Evolutionary conservation across 1,140 invertebrate genomes (phyloP).

Genomic region (Trialeurodes vaporariorum): DNA sequence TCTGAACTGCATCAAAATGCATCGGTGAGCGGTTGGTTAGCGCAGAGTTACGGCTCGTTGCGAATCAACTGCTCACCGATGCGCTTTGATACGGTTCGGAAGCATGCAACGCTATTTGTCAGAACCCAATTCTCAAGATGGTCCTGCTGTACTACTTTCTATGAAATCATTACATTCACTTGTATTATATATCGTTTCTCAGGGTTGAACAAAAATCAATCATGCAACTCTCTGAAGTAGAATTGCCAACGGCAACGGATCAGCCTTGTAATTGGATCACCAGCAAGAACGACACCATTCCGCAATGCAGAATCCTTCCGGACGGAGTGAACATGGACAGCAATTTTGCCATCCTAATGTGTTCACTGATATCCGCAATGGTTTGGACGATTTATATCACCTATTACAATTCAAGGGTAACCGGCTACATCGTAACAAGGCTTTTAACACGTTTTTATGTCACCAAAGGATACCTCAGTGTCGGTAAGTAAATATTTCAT

Average conservation of each 20-base stretch:
- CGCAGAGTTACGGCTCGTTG: too few relatives aligned
- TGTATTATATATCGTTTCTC: too few relatives aligned
- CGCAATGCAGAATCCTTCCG: not conserved
- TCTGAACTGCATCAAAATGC: too few relatives aligned
- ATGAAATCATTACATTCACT: too few relatives aligned
- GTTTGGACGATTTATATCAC: constrained; percentile 88
- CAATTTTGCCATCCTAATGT: constrained; percentile 67
- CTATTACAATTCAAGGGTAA: constrained; percentile 87
- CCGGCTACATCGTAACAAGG: constrained; percentile 80
- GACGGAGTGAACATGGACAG: constrained; percentile 22
- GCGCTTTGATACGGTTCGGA: too few relatives aligned
- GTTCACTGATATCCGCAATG: constrained; percentile 66
- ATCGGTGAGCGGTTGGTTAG: too few relatives aligned
- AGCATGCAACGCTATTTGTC: too few relatives aligned
- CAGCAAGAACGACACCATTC: not conserved
- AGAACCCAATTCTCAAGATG: too few relatives aligned
- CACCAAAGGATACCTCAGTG: constrained; percentile 74
- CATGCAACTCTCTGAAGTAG: not conserved
- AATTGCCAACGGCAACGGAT: not conserved
- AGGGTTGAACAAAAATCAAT: not conserved
- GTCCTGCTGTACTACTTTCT: too few relatives aligned
- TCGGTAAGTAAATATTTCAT: constrained; percentile 51
- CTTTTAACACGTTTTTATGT: constrained; percentile 79
- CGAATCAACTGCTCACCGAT: too few relatives aligned
- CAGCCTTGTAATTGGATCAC: not conserved